Evolutionary conservation across 2,113 vertebrate genomes (phyloP).

Genomic region (Thunnus maccoyii): DNA sequence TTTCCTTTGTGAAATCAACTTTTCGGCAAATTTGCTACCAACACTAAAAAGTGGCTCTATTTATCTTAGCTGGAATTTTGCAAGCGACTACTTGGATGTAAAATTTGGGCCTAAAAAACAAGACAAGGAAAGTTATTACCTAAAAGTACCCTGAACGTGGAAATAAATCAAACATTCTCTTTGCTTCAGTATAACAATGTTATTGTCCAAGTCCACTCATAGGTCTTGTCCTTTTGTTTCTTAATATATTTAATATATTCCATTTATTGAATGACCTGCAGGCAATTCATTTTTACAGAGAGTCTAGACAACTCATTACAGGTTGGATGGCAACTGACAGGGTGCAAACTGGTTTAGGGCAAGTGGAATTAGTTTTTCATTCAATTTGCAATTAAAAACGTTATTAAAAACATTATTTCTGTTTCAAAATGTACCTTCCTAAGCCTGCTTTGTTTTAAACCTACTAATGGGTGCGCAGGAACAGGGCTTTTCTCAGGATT

Average conservation of each 20-base stretch:
- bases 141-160: neutral
- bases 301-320: constrained; percentile 62
- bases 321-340: constrained; percentile 44
- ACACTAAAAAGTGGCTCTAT: neutral
- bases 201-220: constrained; percentile 23
- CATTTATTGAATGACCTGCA: constrained; percentile 43
- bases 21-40: neutral
- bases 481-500: neutral
- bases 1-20: too few species aligned
- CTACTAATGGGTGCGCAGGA: neutral
- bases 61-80: neutral
- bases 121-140: neutral
- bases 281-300: constrained; percentile 60
- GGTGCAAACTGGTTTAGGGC: constrained; percentile 50
- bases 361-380: constrained; percentile 53
- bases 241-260: constrained; percentile 47
- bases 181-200: constrained; percentile 5
- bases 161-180: constrained; percentile 11
- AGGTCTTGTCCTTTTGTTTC: constrained; percentile 45
- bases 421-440: neutral
- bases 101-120: neutral
- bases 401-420: constrained; percentile 63
- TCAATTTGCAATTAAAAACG: constrained; percentile 38
- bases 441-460: constrained; percentile 32
- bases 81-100: neutral